Base-by-base conservation (phyloP, 2,888 invertebrate species). In the Habrosyne pyritoides region DNA sequence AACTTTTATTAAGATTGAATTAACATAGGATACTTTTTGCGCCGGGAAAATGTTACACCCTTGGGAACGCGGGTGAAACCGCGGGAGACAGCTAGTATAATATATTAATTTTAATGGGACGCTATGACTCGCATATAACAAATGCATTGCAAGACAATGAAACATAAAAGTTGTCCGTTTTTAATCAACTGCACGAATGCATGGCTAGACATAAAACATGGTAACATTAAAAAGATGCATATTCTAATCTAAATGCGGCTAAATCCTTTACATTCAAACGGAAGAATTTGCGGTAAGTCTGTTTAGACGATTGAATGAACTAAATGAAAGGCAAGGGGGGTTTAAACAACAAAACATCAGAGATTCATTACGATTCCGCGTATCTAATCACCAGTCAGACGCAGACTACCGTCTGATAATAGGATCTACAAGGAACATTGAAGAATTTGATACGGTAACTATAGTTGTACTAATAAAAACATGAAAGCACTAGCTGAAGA, bases 331-430 rank as follows among this genome's bases (percentile, higher is more conserved):
- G 54, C 56, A n/a, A 57, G 26, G 61, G 69, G 59, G 71, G 63
- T 74, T 68, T 67, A 66, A 73, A 77, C 75, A 73, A 75, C 75
- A 83, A 74, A 80, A 76, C 79, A 75, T 76, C 73, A 67, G 71
- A 70, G 76, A 81, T 83, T 82, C 80, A 83, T 83, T 80, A 77
- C 69, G 69, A 73, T 62, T 69, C 69, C 64, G 72, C 75, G 72
- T 71, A 77, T 77, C 81, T 83, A 82, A 84, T 85, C 81, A 75
- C 73, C 76, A 79, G 78, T 76, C 81, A 75, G 73, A 67, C 67
- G 61, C 81, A 81, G 73, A 57, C 72, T 61, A 62, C 64, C 42
- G 70, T 65, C 62, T 57, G 61, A 65, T 74, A 78, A 76, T 71
- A 72, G 68, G 61, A 65, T 54, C 47, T 47, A 59, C 59, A 18